Conservation (phyloP, 1,140 invertebrate genomes). For the Coboldia fuscipes region DNA sequence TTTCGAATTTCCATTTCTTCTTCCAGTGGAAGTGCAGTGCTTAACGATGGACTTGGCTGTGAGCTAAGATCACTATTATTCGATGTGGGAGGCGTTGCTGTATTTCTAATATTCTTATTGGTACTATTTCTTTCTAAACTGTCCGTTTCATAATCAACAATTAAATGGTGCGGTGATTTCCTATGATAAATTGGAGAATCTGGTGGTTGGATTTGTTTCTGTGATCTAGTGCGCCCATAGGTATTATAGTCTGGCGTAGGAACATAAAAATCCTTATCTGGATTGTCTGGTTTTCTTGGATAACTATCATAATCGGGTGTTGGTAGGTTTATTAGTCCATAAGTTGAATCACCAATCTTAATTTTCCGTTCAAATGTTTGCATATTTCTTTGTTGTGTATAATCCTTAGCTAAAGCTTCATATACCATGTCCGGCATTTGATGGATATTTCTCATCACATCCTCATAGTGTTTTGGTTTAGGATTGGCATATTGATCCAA, state of each 20-base stretch:
- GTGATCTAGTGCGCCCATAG: constrained; percentile 10
- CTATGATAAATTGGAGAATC: constrained; percentile 18
- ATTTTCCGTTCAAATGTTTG: neutral
- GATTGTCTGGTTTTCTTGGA: neutral
- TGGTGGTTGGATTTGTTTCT: constrained; percentile 18
- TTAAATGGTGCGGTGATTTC: constrained; percentile 19
- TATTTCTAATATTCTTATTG: constrained; percentile 23
- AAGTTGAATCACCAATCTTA: too few relatives aligned
- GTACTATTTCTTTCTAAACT: constrained; percentile 43
- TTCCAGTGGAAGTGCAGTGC: constrained; percentile 44
- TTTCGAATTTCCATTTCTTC: constrained; percentile 58
- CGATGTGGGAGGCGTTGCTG: constrained; percentile 35
- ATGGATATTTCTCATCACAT: constrained; percentile 23
- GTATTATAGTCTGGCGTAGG: constrained; percentile 22
- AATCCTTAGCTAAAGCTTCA: constrained; percentile 29
- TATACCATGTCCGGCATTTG: constrained; percentile 34
- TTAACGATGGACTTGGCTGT: constrained; percentile 42
- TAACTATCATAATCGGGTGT: constrained; percentile 19
- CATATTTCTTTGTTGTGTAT: constrained; percentile 7
- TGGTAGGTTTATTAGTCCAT: constrained; percentile 10
- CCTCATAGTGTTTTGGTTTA: constrained; percentile 14
- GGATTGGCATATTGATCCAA: constrained; percentile 18
- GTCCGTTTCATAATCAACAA: constrained; percentile 50
- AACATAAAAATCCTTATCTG: constrained; percentile 8
- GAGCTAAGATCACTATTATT: constrained; percentile 36